Evolutionary conservation across 2,888 invertebrate species (phyloP), one percentile per base, ranked within the genome.

Genomic region (Abscondita cerata): DNA sequence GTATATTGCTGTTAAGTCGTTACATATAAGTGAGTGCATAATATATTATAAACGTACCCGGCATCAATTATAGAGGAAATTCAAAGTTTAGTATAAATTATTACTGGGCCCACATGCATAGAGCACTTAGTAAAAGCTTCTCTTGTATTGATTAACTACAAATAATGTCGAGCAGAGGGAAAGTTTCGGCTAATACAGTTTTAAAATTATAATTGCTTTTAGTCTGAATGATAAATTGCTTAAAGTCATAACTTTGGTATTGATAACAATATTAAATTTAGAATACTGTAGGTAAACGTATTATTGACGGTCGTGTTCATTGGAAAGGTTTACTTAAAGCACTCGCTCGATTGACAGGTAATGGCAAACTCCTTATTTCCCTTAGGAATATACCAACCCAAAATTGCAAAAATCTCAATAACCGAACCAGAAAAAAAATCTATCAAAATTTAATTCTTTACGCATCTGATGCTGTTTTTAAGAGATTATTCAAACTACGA

Each of bases 321-420:
- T 44, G 44, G 44, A 44, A 18, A 18, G 44, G 18, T 44, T 44
- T 44, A 44, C 18, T 16, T n/a, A 19, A 19, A 44, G 44, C 44
- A 44, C n/a, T 44, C 44, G 44, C 6, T 44, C 44, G 44, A 44
- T 44, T 44, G 44, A 44, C 44, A 44, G 44, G 44, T 44, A 44
- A 44, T 44, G 20, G 18, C 40, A 40, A 40, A 40, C 44, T 44
- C 44, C 44, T 44, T 44, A 44, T 44, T 44, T 44, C 44, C 44
- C 44, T 44, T 44, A 44, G 44, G 44, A 44, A 44, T 18, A 44
- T 44, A 19, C 6, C 18, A 44, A 44, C 44, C 16, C 18, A 44
- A 44, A 44, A 44, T 44, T 44, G 44, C 44, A 19, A 44, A 44
- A 44, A 44, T 44, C 44, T 44, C 44, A 44, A 44, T 44, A 44